Base-by-base conservation (phyloP, 2,113 vertebrate genomes). In the Neodontobutis hainanensis region DNA sequence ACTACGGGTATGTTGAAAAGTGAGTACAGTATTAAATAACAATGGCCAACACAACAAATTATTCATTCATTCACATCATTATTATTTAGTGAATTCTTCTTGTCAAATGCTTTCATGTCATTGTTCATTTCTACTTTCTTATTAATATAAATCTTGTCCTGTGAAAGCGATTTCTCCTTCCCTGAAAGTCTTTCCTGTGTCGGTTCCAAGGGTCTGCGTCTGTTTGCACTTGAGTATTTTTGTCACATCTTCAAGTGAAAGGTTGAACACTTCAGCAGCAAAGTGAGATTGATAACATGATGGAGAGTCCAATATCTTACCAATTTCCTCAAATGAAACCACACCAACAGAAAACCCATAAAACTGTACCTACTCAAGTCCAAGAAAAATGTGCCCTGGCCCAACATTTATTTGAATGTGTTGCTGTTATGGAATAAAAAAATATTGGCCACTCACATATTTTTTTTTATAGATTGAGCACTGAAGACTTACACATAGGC, bases 221-320 rank as follows among this genome's bases (percentile, higher is more conserved):
- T 40, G 8, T 40, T 40, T 40, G 5, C 38, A 6, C 42, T 8
- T 40, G 9, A 59, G n/a, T 38, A 48, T 55, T 60, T 52, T 47
- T n/a, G 16, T 68, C 27, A 52, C 35, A 63, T 62, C 58, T 62
- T 16, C 16, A 46, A 35, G 14, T 40, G 32, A 40, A 8, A 46
- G n/a, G 14, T 34, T 44, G 11, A 27, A 32, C 47, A 42, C 52
- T 45, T 35, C 36, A 66, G 61, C 42, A 11, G 2, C 4, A 44
- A 48, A 48, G 11, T 47, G 42, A 61, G 43, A 58, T 34, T 42
- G 46, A 68, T 69, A 40, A 4, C 8, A 35, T 32, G 52, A 69
- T 47, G 42, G 42, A 59, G 19, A 68, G 43, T 64, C 58, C 76
- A 63, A 69, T 78, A 65, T 58, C 50, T 75, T 53, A 62, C 50